Conservation (phyloP, 2,797 vertebrate genomes). For the Protonibea diacanthus region DNA sequence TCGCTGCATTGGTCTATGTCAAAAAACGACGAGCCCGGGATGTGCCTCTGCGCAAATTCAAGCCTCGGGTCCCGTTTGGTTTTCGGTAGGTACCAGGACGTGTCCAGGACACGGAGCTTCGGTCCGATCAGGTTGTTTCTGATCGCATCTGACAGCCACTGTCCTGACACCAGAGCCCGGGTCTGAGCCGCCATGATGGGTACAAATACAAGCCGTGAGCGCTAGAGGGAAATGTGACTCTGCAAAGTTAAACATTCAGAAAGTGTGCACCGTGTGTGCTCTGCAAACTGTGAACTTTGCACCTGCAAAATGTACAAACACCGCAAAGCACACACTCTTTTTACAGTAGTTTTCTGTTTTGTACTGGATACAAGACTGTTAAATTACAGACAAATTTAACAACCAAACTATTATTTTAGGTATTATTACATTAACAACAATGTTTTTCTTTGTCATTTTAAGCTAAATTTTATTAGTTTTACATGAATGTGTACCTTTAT, state of each 20-base stretch:
- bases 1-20: slow-evolving; percentile 93
- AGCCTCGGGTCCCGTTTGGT: slow-evolving; percentile 84
- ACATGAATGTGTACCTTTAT: too few relatives aligned
- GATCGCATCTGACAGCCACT: slow-evolving; percentile 91
- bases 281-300: background rate
- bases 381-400: too few relatives aligned
- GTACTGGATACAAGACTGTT: too few relatives aligned
- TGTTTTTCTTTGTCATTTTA: too few relatives aligned
- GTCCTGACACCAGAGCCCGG: slow-evolving; percentile 87
- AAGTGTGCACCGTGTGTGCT: too few relatives aligned
- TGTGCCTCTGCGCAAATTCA: slow-evolving; percentile 89
- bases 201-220: background rate
- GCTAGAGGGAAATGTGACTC: slow-evolving; percentile 23
- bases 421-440: too few relatives aligned
- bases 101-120: slow-evolving; percentile 89
- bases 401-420: too few relatives aligned
- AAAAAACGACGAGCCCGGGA: slow-evolving; percentile 92
- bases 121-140: slow-evolving; percentile 81
- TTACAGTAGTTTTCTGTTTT: too few relatives aligned
- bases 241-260: too few relatives aligned
- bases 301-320: background rate
- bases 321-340: background rate
- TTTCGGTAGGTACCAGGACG: slow-evolving; percentile 92
- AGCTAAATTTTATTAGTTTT: too few relatives aligned
- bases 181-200: slow-evolving; percentile 87